phyloP scores from a whole-genome alignment of 2,888 invertebrate species.

The Gibbula magus region DNA sequence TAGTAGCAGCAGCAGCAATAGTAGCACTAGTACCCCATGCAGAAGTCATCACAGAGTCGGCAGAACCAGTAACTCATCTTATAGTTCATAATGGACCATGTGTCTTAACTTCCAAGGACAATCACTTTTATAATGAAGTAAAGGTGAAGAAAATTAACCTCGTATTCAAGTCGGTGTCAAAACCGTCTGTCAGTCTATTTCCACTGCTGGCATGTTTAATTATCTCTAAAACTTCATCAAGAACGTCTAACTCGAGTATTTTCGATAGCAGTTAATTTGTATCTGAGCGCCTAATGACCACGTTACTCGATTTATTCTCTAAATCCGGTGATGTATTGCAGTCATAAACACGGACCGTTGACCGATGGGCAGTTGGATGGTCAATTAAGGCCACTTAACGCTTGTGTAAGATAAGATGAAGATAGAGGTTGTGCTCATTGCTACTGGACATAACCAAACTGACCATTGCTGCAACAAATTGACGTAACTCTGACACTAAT shows the following conservation, averaged over 20 bases:
- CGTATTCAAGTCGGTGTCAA: too few species aligned
- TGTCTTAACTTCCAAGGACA: too few species aligned
- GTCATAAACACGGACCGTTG: not conserved
- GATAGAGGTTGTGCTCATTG: not conserved
- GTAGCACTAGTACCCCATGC: not conserved
- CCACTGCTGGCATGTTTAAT: slow-evolving; percentile 5
- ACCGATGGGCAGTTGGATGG: not conserved
- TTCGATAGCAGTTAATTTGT: not conserved
- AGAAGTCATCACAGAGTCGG: not conserved
- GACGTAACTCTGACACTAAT: slow-evolving; percentile 25
- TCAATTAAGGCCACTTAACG: slow-evolving; percentile 16
- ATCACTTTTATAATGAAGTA: too few species aligned
- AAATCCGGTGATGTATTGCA: not conserved
- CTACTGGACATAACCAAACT: not conserved
- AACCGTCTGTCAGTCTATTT: too few species aligned
- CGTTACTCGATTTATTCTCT: not conserved
- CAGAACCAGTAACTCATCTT: not conserved
- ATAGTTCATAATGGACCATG: too few species aligned
- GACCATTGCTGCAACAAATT: slow-evolving; percentile 24
- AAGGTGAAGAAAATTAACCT: too few species aligned
- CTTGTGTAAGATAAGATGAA: not conserved
- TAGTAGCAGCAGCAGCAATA: not conserved
- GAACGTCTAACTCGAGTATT: not conserved
- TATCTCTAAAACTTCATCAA: not conserved
- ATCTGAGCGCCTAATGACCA: not conserved